Base-by-base conservation (phyloP, 1,140 invertebrate genomes). In the Plodia interpunctella region DNA sequence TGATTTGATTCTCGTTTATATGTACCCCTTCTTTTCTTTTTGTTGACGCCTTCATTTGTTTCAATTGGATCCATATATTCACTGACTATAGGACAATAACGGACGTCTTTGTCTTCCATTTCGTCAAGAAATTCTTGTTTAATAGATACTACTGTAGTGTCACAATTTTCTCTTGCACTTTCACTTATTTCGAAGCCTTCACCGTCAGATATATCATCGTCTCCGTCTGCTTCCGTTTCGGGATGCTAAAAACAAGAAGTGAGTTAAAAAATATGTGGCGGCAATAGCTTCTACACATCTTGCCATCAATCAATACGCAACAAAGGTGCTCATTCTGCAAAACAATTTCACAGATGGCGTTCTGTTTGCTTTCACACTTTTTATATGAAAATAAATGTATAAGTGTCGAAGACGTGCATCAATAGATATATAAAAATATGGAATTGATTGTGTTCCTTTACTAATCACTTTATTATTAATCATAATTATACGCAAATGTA, bases 121-220 rank as follows among this genome's bases (percentile, higher is more conserved):
- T 56, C 44, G 17, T 60, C 59, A 11, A 60, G 49, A 50, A 49
- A 60, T 35, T 60, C 59, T 50, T 60, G 59, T 19, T 51, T 60
- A 10, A 60, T 60, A 2, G 59, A 55, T 2, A 60, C 59, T 8
- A 60, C 54, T n/a, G 30, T 50, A 2, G 58, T 21, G 17, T 60
- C 58, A 1, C 15, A 3, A 6, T 53, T 50, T 53, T 17, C 18
- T 20, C 8, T 19, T 20, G 18, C 13, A 19, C 5, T 19, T 51
- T 25, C 21, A 3, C 21, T 25, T 25, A 25, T 10, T 51, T 20
- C 19, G 18, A 19, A 3, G 17, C 19, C 20, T 10, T 51, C 49
- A 20, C 19, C 13, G 17, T 51, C 49, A 9, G 49, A 51, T 51
- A 25, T 25, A 3, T 20, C 49, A 20, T 51, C 17, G 8, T 20